phyloP scores from a whole-genome alignment of 2,888 invertebrate genomes.

The Antheraea yamamai region DNA sequence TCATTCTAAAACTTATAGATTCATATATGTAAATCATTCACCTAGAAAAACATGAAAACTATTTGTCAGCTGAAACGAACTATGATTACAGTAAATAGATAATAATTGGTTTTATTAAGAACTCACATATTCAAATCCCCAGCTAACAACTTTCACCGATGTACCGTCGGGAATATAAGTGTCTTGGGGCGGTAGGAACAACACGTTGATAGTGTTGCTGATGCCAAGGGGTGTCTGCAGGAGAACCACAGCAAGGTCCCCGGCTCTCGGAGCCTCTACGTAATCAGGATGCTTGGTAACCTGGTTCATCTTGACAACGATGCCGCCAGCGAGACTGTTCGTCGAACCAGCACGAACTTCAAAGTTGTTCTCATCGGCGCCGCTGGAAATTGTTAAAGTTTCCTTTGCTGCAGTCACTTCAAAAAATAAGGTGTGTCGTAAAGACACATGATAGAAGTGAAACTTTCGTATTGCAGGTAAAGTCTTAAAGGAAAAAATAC shows the following conservation, averaged over 20 bases:
- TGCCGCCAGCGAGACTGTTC: conserved; percentile 51
- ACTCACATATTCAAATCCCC: conserved; percentile 63
- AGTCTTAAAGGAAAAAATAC: too few species aligned
- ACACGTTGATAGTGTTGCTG: conserved; percentile 36
- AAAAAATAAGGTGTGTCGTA: too few species aligned
- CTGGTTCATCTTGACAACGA: conserved; percentile 30
- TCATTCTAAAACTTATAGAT: too few species aligned
- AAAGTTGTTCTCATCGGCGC: conserved; percentile 42
- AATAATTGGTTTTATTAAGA: background rate
- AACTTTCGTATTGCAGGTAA: too few species aligned
- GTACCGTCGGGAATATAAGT: conserved; percentile 45
- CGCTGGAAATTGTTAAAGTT: conserved; percentile 37
- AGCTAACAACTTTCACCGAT: conserved; percentile 49
- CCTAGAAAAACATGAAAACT: too few species aligned
- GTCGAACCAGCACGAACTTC: conserved; percentile 57
- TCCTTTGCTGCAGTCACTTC: background rate
- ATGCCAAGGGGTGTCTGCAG: conserved; percentile 40
- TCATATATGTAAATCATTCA: too few species aligned
- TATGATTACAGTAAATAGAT: background rate
- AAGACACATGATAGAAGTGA: too few species aligned
- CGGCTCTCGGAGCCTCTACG: conserved; percentile 40
- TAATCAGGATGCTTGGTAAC: conserved; percentile 50
- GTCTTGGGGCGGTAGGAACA: conserved; percentile 51
- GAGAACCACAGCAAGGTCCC: conserved; percentile 49
- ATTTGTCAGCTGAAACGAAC: background rate